These are phyloP conservation scores for Clarias batrachus DNA, from an alignment of 2,113 vertebrate genomes.

Conservation along the genomic window DNA sequence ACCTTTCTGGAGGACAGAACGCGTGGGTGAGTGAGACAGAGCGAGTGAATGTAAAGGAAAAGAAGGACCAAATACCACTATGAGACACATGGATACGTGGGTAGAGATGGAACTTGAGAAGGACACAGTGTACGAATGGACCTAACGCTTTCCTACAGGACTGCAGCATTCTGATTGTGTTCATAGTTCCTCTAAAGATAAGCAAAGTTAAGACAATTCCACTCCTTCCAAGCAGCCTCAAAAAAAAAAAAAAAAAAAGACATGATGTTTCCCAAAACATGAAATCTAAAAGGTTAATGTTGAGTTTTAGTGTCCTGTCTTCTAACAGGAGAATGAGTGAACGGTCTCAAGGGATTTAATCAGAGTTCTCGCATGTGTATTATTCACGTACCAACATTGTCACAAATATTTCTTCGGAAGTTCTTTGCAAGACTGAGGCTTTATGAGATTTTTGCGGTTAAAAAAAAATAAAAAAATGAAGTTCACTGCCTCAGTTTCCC, in stretches of 20 bases:
- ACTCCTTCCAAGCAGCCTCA: too few relatives aligned
- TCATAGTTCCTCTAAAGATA: neutral
- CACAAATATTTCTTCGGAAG: neutral
- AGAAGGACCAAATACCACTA: slow-evolving; percentile 19
- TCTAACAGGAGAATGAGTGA: neutral
- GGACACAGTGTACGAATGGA: neutral
- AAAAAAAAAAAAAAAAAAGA: neutral
- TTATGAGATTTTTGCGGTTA: neutral
- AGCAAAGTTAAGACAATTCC: neutral
- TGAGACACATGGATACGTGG: slow-evolving; percentile 9
- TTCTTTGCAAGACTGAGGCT: neutral
- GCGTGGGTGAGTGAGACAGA: slow-evolving; percentile 21
- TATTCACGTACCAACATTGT: neutral
- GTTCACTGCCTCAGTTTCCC: too few relatives aligned
- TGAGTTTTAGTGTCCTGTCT: neutral
- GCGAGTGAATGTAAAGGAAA: slow-evolving; percentile 20
- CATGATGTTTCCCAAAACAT: neutral
- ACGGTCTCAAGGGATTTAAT: neutral
- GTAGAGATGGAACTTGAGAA: neutral
- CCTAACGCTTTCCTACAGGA: neutral
- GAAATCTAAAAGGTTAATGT: neutral
- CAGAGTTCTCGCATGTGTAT: neutral
- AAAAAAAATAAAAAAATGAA: too few relatives aligned
- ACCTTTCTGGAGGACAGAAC: slow-evolving; percentile 76
- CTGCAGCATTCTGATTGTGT: neutral